Percentiles rank a stretch among this genome's conserved stretches.
Conservation (phyloP, 2,113 vertebrate genomes). For the Myiozetetes cayanensis region DNA sequence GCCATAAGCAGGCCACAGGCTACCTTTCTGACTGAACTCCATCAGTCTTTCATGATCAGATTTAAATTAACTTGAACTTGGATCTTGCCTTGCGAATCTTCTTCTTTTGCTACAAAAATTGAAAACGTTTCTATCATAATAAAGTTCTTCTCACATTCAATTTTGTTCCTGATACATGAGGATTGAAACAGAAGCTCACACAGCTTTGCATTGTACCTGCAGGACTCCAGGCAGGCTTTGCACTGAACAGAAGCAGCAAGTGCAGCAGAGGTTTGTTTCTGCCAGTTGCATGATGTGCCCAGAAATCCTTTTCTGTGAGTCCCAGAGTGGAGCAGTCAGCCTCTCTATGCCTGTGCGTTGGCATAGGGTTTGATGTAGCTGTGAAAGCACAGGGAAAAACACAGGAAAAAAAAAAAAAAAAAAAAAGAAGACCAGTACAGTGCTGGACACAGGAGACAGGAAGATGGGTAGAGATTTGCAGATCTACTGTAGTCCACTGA, state of each 20-base stretch:
- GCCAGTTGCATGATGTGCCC: background rate
- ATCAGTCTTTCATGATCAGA: background rate
- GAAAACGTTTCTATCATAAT: background rate
- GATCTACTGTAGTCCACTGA: background rate
- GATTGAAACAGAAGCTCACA: background rate
- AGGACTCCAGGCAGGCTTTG: background rate
- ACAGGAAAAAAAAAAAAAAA: background rate
- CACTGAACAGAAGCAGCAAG: background rate
- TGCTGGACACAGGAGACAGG: background rate
- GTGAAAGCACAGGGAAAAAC: background rate
- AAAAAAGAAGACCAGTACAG: background rate
- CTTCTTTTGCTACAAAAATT: background rate
- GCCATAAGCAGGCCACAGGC: background rate
- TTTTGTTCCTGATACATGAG: background rate
- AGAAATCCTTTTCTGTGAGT: background rate
- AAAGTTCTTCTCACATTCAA: background rate
- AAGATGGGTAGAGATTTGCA: background rate
- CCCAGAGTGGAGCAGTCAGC: background rate
- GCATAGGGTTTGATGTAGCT: background rate
- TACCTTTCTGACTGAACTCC: background rate
- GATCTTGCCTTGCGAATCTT: background rate
- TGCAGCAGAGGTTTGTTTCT: background rate
- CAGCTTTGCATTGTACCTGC: background rate
- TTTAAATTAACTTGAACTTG: background rate
- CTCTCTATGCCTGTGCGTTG: background rate